A percentile compares a stretch with the other conserved stretches of the same genome.
Conservation (phyloP, 2,797 vertebrate genomes). For the Heterohyrax brucei region DNA sequence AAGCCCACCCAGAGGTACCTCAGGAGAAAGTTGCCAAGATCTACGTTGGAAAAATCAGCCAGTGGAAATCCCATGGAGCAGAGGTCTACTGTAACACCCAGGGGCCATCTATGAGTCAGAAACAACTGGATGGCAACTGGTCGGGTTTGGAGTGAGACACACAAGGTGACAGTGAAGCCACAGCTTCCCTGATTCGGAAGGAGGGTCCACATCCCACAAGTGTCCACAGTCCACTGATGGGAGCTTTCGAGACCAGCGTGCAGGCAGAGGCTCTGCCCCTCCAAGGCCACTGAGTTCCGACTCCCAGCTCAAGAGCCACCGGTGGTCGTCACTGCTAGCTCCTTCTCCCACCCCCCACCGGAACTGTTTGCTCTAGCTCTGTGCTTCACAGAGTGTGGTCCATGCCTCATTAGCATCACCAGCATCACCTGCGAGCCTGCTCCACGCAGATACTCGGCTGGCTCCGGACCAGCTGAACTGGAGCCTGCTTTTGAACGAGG, state of each 20-base stretch:
- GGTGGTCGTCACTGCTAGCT: background rate
- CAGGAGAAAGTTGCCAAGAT: background rate
- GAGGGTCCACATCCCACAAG: no score
- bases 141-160: background rate
- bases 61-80: background rate
- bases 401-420: accelerated
- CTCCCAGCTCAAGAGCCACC: no score
- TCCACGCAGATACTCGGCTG: background rate
- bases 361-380: background rate
- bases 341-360: background rate
- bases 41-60: background rate
- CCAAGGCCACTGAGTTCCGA: background rate
- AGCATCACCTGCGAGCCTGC: background rate
- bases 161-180: background rate
- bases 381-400: background rate
- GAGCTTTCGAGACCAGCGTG: background rate
- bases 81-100: background rate
- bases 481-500: background rate
- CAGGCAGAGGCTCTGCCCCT: background rate
- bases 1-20: background rate
- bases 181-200: background rate
- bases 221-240: background rate
- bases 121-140: background rate
- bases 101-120: background rate
- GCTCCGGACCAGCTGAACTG: background rate